Percentiles rank a stretch among this genome's conserved stretches.
These are phyloP conservation scores for Girardinichthys multiradiatus DNA, from an alignment of 2,113 vertebrate genomes.

Conservation along the genomic window DNA sequence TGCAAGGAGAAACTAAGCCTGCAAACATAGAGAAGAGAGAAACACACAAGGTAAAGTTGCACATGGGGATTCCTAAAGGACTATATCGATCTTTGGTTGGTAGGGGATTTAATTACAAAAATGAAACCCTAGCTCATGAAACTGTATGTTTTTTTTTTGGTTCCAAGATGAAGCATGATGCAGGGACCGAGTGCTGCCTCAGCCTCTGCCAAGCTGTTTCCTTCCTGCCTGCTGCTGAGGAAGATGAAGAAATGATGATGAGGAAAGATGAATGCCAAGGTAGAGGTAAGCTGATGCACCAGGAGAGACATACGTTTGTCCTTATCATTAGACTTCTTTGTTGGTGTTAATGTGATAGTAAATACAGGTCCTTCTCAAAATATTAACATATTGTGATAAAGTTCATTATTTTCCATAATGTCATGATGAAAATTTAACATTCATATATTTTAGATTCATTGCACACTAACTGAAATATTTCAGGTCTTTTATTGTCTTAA, in stretches of 20 bases:
- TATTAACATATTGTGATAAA: too few species aligned
- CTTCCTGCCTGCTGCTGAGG: constrained; percentile 77
- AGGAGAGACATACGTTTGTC: background rate
- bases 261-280: constrained; percentile 66
- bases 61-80: too few species aligned
- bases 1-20: constrained; percentile 41
- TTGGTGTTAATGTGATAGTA: background rate
- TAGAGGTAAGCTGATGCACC: constrained; percentile 48
- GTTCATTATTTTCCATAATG: too few species aligned
- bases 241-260: constrained; percentile 78
- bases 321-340: background rate
- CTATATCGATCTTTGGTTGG: too few species aligned
- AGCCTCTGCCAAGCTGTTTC: constrained; percentile 80
- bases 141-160: constrained; percentile 8
- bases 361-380: too few species aligned
- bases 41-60: constrained; percentile 43
- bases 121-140: background rate
- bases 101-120: background rate
- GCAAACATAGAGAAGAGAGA: constrained; percentile 41
- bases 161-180: constrained; percentile 59
- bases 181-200: constrained; percentile 77
- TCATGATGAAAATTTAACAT: too few species aligned
- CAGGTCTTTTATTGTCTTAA: too few species aligned
- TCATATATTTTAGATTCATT: too few species aligned
- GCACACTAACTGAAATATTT: too few species aligned